Conservation (phyloP, 1,140 invertebrate genomes). For the Cydia strobilella region DNA sequence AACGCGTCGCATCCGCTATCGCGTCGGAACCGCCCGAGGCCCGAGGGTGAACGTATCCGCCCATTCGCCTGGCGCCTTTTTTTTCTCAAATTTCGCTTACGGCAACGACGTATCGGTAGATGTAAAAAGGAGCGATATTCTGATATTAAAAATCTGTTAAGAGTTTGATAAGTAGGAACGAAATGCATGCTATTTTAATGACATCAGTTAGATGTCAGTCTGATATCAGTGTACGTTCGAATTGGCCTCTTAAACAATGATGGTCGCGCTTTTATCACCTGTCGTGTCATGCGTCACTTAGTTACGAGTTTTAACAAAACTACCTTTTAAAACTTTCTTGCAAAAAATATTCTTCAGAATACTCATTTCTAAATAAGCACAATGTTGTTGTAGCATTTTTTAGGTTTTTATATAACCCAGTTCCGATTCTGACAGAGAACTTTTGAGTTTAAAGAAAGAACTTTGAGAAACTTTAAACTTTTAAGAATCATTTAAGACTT, state of each 20-base stretch:
- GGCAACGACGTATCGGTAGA: background rate
- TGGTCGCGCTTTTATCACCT: too few species aligned
- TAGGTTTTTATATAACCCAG: background rate
- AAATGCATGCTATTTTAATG: too few species aligned
- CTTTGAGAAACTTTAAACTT: conserved; percentile 12
- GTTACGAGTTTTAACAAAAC: background rate
- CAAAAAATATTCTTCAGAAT: background rate
- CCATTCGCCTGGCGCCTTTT: background rate
- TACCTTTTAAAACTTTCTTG: background rate
- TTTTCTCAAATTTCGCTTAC: background rate
- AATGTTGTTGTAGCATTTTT: background rate
- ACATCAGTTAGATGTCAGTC: too few species aligned
- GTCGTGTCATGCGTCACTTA: too few species aligned
- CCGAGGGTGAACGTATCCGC: background rate
- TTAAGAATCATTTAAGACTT: conserved; percentile 13
- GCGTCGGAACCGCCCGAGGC: conserved; percentile 2
- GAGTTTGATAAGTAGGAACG: too few species aligned
- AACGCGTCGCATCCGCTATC: background rate
- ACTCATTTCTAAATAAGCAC: background rate
- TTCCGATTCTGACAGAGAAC: conserved; percentile 15
- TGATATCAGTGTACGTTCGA: too few species aligned
- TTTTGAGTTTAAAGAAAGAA: conserved; percentile 14
- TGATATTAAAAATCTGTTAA: too few species aligned
- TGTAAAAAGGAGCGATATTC: too few species aligned
- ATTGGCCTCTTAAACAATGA: too few species aligned